phyloP scores from a whole-genome alignment of 2,797 vertebrate genomes.

The Oophaga sylvatica region DNA sequence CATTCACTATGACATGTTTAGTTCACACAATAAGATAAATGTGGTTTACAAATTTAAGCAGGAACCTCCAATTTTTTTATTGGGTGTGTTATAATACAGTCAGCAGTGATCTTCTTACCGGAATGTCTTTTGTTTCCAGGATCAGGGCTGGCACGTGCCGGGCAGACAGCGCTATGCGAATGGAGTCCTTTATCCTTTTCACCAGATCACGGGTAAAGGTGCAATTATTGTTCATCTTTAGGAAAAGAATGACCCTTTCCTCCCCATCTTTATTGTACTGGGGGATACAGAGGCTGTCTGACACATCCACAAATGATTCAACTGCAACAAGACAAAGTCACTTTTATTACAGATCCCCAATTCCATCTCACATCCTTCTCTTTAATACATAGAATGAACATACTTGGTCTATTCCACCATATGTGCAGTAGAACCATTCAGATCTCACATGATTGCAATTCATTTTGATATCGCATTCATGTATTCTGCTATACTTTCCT shows the following conservation, averaged over 20 bases:
- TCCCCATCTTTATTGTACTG: constrained; percentile 90
- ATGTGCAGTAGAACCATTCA: too few species aligned
- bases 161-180: constrained; percentile 86
- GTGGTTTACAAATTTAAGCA: not conserved
- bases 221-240: constrained; percentile 86
- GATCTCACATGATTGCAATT: not conserved
- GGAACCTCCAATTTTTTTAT: not conserved
- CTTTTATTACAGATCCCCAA: not conserved
- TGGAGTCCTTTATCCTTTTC: constrained; percentile 79
- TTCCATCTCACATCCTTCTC: not conserved
- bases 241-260: constrained; percentile 91
- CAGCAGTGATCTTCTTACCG: constrained; percentile 75
- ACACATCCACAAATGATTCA: constrained; percentile 93
- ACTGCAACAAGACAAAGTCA: constrained; percentile 73
- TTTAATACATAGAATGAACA: not conserved
- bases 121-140: constrained; percentile 92
- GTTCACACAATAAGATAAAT: not conserved
- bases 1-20: not conserved
- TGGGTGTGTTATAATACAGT: not conserved
- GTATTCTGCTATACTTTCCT: not conserved
- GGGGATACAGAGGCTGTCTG: constrained; percentile 92
- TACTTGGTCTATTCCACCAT: not conserved
- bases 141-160: constrained; percentile 90
- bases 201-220: constrained; percentile 78
- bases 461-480: not conserved